A percentile compares a stretch with the other conserved stretches of the same genome.
These are phyloP conservation scores for Sinosuthora webbiana DNA, from an alignment of 2,113 vertebrate species.

Conservation along the genomic window DNA sequence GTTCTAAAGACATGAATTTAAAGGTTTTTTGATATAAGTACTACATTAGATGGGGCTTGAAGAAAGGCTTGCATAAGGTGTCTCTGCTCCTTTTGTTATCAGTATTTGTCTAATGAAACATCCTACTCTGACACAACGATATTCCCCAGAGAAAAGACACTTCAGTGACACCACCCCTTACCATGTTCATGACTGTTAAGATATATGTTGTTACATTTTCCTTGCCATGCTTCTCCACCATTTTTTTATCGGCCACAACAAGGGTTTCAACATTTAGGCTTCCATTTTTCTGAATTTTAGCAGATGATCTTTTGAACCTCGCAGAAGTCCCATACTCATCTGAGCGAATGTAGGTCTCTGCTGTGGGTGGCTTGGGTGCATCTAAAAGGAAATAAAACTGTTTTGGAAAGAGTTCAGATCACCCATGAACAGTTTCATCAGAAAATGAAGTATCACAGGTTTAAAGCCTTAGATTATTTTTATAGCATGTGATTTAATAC, in stretches of 20 bases:
- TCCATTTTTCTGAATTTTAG: slow-evolving; percentile 81
- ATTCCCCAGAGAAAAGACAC: not conserved
- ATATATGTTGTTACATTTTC: slow-evolving; percentile 95
- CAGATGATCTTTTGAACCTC: slow-evolving; percentile 84
- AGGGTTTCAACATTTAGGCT: slow-evolving; percentile 93
- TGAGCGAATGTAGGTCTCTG: slow-evolving; percentile 76
- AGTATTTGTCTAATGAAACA: not conserved
- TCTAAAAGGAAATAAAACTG: slow-evolving; percentile 75
- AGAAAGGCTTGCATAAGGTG: not conserved
- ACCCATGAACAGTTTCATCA: not conserved
- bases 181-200: slow-evolving; percentile 99
- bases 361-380: slow-evolving; percentile 82
- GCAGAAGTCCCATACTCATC: slow-evolving; percentile 82
- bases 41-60: not conserved
- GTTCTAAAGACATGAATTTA: not conserved
- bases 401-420: slow-evolving; percentile 64
- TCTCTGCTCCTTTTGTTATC: not conserved
- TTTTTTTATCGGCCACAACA: slow-evolving; percentile 95
- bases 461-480: slow-evolving; percentile 38
- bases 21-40: not conserved
- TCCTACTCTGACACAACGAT: not conserved
- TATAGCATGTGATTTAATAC: slow-evolving; percentile 36
- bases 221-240: slow-evolving; percentile 94
- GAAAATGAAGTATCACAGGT: not conserved
- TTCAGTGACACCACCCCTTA: slow-evolving; percentile 53